phyloP scores from a whole-genome alignment of 2,888 invertebrate genomes.

The Dynastes hyllus region DNA sequence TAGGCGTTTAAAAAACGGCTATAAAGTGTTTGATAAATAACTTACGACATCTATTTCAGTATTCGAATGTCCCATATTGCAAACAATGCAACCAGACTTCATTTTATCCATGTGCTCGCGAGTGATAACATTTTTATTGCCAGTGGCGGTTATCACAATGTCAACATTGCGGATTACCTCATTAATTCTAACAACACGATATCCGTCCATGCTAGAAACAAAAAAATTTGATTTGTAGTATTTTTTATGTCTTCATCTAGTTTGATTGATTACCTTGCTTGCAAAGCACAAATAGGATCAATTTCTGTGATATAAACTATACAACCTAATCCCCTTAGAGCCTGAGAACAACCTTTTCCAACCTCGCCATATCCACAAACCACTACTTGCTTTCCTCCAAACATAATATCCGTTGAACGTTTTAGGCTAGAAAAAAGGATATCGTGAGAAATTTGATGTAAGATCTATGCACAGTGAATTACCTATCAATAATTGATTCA shows the following conservation, averaged over 20 bases:
- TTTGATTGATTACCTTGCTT: slow-evolving; percentile 81
- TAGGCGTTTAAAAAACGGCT: not conserved
- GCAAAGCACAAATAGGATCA: slow-evolving; percentile 97
- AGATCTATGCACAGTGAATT: slow-evolving; percentile 51
- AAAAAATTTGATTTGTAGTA: slow-evolving; percentile 3
- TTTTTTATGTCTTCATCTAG: slow-evolving; percentile 26
- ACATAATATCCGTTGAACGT: slow-evolving; percentile 96
- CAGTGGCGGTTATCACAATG: slow-evolving; percentile 97
- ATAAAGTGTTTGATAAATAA: slow-evolving; percentile 55
- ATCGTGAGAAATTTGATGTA: not conserved
- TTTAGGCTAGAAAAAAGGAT: slow-evolving; percentile 74
- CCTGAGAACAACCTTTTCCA: slow-evolving; percentile 97
- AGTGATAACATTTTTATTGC: slow-evolving; percentile 97
- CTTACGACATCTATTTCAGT: slow-evolving; percentile 95
- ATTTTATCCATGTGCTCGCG: slow-evolving; percentile 97
- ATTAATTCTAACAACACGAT: slow-evolving; percentile 93
- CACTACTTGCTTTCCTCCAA: slow-evolving; percentile 96
- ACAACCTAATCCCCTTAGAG: slow-evolving; percentile 94
- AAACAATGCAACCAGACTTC: slow-evolving; percentile 96
- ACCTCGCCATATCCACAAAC: slow-evolving; percentile 98
- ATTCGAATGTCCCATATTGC: slow-evolving; percentile 98
- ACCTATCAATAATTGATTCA: slow-evolving; percentile 91
- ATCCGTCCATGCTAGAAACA: slow-evolving; percentile 92
- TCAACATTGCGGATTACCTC: slow-evolving; percentile 95
- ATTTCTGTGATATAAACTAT: slow-evolving; percentile 96